phyloP scores from a whole-genome alignment of 2,797 vertebrate species.

The Hyperoplus lanceolatus region DNA sequence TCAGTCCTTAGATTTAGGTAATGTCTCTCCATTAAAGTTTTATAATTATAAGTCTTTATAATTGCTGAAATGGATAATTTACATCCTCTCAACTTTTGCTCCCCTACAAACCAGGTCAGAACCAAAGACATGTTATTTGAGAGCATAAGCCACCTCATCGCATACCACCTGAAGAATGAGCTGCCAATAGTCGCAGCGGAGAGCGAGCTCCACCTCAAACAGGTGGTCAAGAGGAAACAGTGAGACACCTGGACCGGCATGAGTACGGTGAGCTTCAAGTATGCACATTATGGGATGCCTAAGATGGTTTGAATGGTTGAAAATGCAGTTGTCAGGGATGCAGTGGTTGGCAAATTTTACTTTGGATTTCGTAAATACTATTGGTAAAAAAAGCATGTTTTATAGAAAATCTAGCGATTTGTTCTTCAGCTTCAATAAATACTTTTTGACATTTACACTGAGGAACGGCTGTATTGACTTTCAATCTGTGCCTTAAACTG shows the following conservation, averaged over 20 bases:
- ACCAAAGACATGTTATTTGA: constrained; percentile 98
- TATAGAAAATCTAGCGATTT: background rate
- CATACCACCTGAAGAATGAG: constrained; percentile 93
- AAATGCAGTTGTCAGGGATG: background rate
- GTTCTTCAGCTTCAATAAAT: background rate
- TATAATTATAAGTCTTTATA: no score
- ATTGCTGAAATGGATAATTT: background rate
- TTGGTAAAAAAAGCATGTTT: background rate
- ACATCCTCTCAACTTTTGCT: background rate
- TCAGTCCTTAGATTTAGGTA: no score
- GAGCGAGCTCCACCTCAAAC: constrained; percentile 95
- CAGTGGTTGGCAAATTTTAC: background rate
- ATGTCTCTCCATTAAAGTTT: no score
- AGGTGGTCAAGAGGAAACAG: constrained; percentile 90
- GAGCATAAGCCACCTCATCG: constrained; percentile 97
- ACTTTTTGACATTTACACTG: background rate
- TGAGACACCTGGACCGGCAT: constrained; percentile 68
- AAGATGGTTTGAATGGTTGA: background rate
- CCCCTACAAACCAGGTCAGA: constrained; percentile 86
- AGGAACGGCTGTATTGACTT: background rate
- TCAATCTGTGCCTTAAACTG: background rate
- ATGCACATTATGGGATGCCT: background rate
- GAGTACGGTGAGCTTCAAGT: constrained; percentile 50
- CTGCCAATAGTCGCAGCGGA: constrained; percentile 96
- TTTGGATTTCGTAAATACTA: background rate